Conservation (phyloP, 2,888 invertebrate genomes). For the Bugula neritina region DNA sequence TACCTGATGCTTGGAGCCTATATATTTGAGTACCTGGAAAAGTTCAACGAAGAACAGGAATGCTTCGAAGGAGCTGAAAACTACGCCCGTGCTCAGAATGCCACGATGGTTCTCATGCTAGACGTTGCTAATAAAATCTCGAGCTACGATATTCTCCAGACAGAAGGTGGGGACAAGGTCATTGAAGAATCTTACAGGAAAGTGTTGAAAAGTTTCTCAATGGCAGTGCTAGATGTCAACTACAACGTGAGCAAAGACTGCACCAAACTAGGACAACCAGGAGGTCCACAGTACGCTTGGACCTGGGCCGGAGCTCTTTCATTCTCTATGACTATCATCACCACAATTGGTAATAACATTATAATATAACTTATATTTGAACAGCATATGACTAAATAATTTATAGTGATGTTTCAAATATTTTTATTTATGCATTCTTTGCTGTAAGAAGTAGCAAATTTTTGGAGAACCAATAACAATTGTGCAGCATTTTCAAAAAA, state of each 20-base stretch:
- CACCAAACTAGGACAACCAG: conserved; percentile 38
- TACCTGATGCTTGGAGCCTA: conserved; percentile 52
- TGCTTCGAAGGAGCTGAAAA: conserved; percentile 44
- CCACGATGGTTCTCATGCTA: conserved; percentile 39
- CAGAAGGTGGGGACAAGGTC: neutral
- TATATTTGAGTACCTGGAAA: conserved; percentile 52
- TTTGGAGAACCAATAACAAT: no score
- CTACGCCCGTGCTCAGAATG: conserved; percentile 42
- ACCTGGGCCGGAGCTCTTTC: conserved; percentile 48
- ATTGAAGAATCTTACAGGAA: neutral
- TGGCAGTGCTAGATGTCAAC: conserved; percentile 44
- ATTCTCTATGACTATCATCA: conserved; percentile 52
- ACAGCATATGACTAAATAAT: no score
- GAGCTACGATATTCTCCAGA: conserved; percentile 26
- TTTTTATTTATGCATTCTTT: no score
- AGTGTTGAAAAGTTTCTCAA: conserved; percentile 36
- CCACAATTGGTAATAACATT: conserved; percentile 47
- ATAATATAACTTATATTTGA: neutral
- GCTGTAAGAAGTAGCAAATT: no score
- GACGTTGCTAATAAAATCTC: conserved; percentile 35
- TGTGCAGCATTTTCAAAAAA: no score
- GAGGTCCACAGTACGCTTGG: conserved; percentile 47
- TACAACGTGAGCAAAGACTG: conserved; percentile 46
- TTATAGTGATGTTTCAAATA: no score
- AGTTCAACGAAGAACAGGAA: conserved; percentile 48